Conservation (phyloP, 2,888 invertebrate genomes). For the Dendrolimus pini region DNA sequence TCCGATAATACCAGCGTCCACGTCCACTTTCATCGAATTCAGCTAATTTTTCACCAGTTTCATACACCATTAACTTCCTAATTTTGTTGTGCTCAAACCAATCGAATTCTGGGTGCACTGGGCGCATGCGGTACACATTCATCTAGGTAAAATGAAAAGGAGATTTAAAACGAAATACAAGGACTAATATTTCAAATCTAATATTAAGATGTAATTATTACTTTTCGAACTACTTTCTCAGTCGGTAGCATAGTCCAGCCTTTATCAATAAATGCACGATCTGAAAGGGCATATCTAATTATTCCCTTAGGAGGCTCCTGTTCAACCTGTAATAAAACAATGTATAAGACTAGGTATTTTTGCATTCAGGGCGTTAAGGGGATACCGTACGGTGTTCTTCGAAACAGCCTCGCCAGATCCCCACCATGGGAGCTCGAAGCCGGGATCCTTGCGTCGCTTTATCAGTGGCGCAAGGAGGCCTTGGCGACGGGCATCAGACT, state of each 20-base stretch:
- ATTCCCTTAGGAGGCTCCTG: conserved; percentile 38
- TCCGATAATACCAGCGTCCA: conserved; percentile 56
- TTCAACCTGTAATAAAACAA: conserved; percentile 31
- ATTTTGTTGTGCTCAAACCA: conserved; percentile 62
- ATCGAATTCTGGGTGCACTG: conserved; percentile 60
- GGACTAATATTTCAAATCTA: neutral
- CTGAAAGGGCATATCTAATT: conserved; percentile 51
- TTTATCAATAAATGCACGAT: conserved; percentile 58
- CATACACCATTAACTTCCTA: conserved; percentile 46
- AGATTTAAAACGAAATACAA: neutral
- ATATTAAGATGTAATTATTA: conserved; percentile 14
- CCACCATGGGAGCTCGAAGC: no score
- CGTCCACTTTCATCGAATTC: conserved; percentile 55
- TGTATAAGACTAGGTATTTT: neutral
- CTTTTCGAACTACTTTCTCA: conserved; percentile 64
- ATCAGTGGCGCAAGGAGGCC: no score
- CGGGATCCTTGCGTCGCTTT: no score
- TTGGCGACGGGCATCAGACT: no score
- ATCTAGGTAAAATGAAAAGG: conserved; percentile 30
- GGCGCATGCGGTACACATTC: conserved; percentile 65
- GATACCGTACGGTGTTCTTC: no score
- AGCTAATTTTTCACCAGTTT: conserved; percentile 53
- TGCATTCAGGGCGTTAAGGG: no score
- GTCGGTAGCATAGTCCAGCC: conserved; percentile 67
- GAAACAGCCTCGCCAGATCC: no score